phyloP scores from a whole-genome alignment of 2,113 vertebrate species.

The Sarotherodon lohbergeri region DNA sequence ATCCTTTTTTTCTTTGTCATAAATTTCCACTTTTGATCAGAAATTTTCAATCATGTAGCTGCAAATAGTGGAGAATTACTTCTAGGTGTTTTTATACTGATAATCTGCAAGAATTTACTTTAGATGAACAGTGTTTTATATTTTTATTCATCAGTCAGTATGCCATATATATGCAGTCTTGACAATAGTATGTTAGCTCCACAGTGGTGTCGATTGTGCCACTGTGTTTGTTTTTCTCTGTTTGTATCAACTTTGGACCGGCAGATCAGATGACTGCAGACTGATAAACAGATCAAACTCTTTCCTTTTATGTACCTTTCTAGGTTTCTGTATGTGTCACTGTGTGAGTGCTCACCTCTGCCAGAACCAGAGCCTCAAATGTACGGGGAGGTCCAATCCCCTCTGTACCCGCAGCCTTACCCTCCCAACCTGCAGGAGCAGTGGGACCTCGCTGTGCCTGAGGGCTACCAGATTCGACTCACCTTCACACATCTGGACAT shows the following conservation, averaged over 20 bases:
- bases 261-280: background rate
- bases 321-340: constrained; percentile 58
- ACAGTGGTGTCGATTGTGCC: background rate
- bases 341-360: constrained; percentile 14
- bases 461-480: constrained; percentile 81
- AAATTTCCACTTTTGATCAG: background rate
- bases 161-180: background rate
- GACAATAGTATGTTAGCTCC: background rate
- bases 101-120: background rate
- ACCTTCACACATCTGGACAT: constrained; percentile 85
- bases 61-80: background rate
- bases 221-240: constrained; percentile 28
- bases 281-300: constrained; percentile 31
- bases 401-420: constrained; percentile 82
- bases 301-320: background rate
- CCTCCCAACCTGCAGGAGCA: constrained; percentile 66
- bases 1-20: rapidly evolving
- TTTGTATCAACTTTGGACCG: constrained; percentile 49
- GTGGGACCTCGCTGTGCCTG: constrained; percentile 78
- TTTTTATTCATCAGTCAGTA: background rate
- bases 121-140: background rate
- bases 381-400: constrained; percentile 79
- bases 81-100: background rate
- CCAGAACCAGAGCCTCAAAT: constrained; percentile 3
- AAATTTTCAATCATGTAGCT: background rate